Evolutionary conservation across 2,113 vertebrate species (phyloP), one percentile per base, ranked within the genome.

Genomic region (Zapus hudsonius): DNA sequence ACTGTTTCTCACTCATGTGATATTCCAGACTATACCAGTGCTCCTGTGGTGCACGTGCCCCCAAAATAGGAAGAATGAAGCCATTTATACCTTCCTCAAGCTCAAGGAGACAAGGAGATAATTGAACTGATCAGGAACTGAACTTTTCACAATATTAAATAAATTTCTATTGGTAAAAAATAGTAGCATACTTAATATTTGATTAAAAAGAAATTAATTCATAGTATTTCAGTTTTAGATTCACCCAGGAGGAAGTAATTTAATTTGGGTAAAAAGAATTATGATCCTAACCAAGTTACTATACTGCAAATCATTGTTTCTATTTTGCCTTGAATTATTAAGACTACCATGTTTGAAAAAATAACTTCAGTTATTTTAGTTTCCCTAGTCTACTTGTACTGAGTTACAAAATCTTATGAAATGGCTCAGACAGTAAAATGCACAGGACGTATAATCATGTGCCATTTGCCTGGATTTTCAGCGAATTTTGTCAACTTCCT

Each of bases 281-380:
- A 47, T 11, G 16, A 78, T 23, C 12, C 33, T 47, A 44, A 61
- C 64, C 52, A 23, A 67, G 29, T 16, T 76, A 16, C 17, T 20
- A 38, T 22, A 57, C 27, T 75, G 67, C 70, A 75, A 76, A 42
- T 84, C 12, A 15, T 75, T 36, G 44, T 38, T 91, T 38, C 20
- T 20, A 40, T 42, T 84, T 78, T 57, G 16, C 8, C 31, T 84
- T 69, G 31, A 15, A 47, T 78, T 84, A 19, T 78, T 31, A 13
- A 74, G 55, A 87, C 52, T 83, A 13, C 3, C n/a, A 88, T 85
- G 74, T 66, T 47, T 44, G 36, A 7, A 61, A 52, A 84, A 84
- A 88, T 91, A 66, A 76, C 64, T 57, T n/a, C 29, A 83, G 40
- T 64, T 81, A 79, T 63, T 69, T 92, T 40, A 70, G 52, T 85